phyloP scores from a whole-genome alignment of 2,113 vertebrate genomes.

The Campylomormyrus numenius region DNA sequence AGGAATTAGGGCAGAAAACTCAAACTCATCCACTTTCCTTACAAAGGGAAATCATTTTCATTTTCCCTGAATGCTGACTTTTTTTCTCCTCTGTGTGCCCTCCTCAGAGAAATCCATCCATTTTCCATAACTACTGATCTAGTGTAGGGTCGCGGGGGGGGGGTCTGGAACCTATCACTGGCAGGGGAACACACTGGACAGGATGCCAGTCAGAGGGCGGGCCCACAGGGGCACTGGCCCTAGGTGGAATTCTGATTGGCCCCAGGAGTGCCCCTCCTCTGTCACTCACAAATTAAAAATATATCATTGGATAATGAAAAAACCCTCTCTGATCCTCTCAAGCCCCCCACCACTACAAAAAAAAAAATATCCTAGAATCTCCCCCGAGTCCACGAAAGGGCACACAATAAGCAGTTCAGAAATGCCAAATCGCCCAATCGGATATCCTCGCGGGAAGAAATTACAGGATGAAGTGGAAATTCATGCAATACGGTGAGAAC shows the following conservation, averaged over 20 bases:
- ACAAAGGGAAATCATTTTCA: conserved; percentile 1
- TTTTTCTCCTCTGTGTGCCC: not conserved
- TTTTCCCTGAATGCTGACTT: not conserved
- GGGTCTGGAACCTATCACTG: not conserved
- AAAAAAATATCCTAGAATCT: not conserved
- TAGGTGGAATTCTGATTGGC: not conserved
- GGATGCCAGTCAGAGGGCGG: not conserved
- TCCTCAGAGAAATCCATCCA: not conserved
- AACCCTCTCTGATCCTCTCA: not conserved
- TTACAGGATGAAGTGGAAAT: not conserved
- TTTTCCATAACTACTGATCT: not conserved
- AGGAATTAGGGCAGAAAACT: not conserved
- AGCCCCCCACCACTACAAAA: not conserved
- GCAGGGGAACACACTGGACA: not conserved
- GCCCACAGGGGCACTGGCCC: not conserved
- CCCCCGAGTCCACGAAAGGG: not conserved
- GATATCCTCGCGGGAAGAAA: not conserved
- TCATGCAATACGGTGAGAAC: not conserved
- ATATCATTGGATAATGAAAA: not conserved
- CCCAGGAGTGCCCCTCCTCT: not conserved
- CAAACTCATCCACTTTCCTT: not conserved
- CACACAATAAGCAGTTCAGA: not conserved
- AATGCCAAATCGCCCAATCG: not conserved
- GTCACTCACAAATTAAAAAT: not conserved
- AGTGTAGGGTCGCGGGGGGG: not conserved